Percentiles rank a stretch among this genome's conserved stretches.
These are phyloP conservation scores for Flexamia atlantica DNA, from an alignment of 2,888 invertebrate species.

Conservation along the genomic window DNA sequence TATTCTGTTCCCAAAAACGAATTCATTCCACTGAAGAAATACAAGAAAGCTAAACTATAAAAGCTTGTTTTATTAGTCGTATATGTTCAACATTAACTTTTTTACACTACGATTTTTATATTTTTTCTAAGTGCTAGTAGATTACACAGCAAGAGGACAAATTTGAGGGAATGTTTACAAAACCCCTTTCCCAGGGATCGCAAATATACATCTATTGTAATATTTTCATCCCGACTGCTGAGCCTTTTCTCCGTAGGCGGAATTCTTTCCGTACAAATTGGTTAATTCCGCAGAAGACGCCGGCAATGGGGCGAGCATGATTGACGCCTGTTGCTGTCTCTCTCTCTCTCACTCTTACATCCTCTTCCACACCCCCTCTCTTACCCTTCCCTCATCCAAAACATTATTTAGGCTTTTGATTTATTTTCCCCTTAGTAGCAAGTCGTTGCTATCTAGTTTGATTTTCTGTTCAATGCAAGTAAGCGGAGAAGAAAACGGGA, in stretches of 20 bases:
- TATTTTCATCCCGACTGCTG: neutral
- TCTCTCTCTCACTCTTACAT: neutral
- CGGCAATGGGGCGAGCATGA: constrained; percentile 23
- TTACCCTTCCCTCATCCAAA: neutral
- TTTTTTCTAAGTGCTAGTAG: too few species aligned
- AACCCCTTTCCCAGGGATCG: constrained; percentile 34
- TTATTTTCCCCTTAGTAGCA: too few species aligned
- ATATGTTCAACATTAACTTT: too few species aligned
- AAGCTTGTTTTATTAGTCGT: too few species aligned
- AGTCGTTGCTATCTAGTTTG: too few species aligned
- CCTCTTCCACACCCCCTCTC: neutral
- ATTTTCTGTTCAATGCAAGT: too few species aligned
- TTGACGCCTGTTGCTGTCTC: constrained; percentile 54
- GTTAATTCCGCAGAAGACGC: constrained; percentile 49
- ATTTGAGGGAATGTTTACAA: constrained; percentile 9
- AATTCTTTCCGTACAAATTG: constrained; percentile 41
- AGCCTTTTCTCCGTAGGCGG: constrained; percentile 17
- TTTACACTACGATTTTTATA: too few species aligned
- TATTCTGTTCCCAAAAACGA: too few species aligned
- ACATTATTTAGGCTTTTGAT: neutral
- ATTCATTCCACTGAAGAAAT: too few species aligned
- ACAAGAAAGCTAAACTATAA: too few species aligned
- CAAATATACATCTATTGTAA: neutral
- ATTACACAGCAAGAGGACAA: neutral
- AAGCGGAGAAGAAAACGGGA: too few species aligned